These are phyloP conservation scores for Picathartes gymnocephalus DNA, from an alignment of 2,113 vertebrate species.

Conservation along the genomic window DNA sequence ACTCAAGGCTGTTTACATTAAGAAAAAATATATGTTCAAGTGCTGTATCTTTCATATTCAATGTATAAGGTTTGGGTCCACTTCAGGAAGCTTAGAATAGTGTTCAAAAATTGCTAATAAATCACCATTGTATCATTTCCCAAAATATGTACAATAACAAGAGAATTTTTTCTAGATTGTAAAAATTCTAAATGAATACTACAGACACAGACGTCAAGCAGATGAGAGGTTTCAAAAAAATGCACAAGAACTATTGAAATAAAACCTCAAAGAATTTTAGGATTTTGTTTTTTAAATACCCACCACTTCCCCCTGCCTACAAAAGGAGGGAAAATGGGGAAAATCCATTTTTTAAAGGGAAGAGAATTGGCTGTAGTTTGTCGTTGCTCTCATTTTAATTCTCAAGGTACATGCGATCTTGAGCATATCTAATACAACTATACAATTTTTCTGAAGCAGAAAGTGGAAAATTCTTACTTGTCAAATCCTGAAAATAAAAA, in stretches of 20 bases:
- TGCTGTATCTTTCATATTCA: neutral
- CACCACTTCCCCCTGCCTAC: neutral
- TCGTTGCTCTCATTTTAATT: neutral
- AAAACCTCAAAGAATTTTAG: neutral
- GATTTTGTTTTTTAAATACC: neutral
- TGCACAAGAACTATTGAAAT: neutral
- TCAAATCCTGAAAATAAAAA: neutral
- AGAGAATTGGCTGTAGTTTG: neutral
- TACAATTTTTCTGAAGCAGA: neutral
- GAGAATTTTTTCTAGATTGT: neutral
- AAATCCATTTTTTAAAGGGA: neutral
- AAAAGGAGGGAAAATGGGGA: neutral
- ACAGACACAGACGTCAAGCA: neutral
- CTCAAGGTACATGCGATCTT: neutral
- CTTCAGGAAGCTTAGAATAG: neutral
- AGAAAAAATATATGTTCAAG: neutral
- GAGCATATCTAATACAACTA: neutral
- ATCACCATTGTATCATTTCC: neutral
- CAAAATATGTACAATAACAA: neutral
- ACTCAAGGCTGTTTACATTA: neutral
- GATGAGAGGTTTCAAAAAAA: neutral
- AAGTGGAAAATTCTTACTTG: neutral
- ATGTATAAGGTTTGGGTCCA: rapidly evolving
- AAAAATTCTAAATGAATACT: neutral
- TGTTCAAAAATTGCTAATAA: neutral